phyloP scores from a whole-genome alignment of 2,113 vertebrate genomes.

The Muscicapa adusta region DNA sequence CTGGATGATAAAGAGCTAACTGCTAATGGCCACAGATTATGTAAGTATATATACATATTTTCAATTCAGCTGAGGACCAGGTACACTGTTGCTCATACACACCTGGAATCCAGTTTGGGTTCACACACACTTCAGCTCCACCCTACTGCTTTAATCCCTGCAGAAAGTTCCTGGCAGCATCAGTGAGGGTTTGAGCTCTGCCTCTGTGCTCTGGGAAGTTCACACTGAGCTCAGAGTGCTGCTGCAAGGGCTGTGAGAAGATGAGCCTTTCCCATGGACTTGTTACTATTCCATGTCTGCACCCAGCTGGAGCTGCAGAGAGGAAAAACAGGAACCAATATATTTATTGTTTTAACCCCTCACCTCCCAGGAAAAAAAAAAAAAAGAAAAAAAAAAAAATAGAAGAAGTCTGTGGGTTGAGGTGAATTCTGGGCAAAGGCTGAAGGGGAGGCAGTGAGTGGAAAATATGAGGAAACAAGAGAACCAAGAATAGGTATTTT shows the following conservation, averaged over 20 bases:
- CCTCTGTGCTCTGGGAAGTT: background rate
- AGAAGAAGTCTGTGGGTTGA: background rate
- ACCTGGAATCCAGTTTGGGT: background rate
- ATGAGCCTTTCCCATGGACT: conserved; percentile 54
- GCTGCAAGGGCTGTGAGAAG: conserved; percentile 35
- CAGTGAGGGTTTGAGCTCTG: background rate
- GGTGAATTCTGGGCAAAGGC: background rate
- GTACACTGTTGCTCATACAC: background rate
- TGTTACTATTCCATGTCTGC: conserved; percentile 11
- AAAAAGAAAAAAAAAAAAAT: too few species aligned
- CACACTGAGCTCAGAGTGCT: background rate
- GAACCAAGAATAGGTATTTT: background rate
- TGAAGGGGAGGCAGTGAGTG: background rate
- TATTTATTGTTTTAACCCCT: conserved; percentile 58
- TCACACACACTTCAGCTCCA: background rate
- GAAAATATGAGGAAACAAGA: background rate
- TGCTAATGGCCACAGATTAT: background rate
- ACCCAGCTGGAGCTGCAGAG: conserved; percentile 43
- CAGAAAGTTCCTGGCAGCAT: background rate
- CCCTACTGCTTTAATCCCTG: background rate
- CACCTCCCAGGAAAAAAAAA: background rate
- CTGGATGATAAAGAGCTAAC: background rate
- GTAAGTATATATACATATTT: background rate
- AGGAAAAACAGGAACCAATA: conserved; percentile 42
- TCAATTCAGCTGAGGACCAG: background rate